Evolutionary conservation across 2,797 vertebrate species (phyloP).

Genomic region (Myotis findleyi): DNA sequence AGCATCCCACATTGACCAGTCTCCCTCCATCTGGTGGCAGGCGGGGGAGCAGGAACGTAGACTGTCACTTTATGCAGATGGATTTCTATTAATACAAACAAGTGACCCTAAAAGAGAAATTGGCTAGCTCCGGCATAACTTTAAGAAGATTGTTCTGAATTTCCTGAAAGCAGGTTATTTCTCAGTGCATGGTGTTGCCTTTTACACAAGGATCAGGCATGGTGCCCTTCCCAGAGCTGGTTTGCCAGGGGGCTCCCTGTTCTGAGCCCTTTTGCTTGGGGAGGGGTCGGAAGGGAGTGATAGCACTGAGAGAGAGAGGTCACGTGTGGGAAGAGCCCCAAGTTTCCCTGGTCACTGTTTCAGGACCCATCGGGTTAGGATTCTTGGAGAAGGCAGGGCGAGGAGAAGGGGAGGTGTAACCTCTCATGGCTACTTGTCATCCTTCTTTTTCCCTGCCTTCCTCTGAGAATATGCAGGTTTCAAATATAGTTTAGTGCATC

Average conservation of each 20-base stretch:
- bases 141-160: conserved; percentile 83
- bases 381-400: background rate
- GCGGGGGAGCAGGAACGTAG: conserved; percentile 68
- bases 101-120: conserved; percentile 80
- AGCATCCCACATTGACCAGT: conserved; percentile 83
- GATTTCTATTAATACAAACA: conserved; percentile 76
- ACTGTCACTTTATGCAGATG: conserved; percentile 79
- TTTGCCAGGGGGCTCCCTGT: background rate
- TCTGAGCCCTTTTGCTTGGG: background rate
- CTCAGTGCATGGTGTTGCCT: conserved; percentile 73
- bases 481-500: background rate
- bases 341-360: background rate
- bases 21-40: conserved; percentile 82
- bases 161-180: conserved; percentile 80
- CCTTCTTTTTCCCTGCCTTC: background rate
- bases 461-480: background rate
- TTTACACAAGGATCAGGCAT: conserved; percentile 65
- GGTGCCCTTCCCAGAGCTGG: conserved; percentile 62
- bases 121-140: conserved; percentile 78
- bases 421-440: too few relatives aligned
- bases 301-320: background rate
- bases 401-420: background rate
- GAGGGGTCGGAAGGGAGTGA: background rate
- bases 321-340: background rate
- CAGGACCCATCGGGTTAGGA: background rate